Conservation (phyloP, 1,140 invertebrate genomes). For the Cryptotermes secundus region DNA sequence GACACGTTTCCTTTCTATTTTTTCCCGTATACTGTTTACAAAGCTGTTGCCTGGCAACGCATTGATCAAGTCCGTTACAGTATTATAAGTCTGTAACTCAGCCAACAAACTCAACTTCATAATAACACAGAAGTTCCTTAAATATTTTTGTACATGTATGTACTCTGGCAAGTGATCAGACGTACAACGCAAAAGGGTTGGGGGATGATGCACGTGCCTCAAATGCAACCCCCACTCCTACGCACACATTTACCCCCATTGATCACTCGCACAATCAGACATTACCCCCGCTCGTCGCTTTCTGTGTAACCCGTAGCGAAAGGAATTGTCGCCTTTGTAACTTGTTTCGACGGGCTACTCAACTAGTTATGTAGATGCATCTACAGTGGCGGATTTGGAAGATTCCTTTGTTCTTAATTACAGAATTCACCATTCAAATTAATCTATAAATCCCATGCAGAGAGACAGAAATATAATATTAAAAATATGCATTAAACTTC, state of each 20-base stretch:
- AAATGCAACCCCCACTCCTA: background rate
- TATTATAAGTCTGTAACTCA: too few species aligned
- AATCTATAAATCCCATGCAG: too few species aligned
- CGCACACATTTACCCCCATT: constrained; percentile 11
- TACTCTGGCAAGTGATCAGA: background rate
- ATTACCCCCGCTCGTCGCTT: background rate
- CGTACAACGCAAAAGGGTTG: background rate
- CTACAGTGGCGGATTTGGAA: background rate
- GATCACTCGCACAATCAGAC: background rate
- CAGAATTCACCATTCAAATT: too few species aligned
- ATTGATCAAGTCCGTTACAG: too few species aligned
- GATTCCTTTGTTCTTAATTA: background rate
- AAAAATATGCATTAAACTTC: too few species aligned
- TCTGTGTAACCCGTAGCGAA: background rate
- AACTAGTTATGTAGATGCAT: background rate
- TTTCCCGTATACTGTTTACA: too few species aligned
- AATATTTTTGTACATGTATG: background rate
- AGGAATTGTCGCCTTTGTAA: background rate
- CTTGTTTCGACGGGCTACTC: background rate
- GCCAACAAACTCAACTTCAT: too few species aligned
- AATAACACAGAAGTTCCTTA: too few species aligned
- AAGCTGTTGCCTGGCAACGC: too few species aligned
- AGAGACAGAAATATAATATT: too few species aligned
- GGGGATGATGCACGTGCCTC: background rate
- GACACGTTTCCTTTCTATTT: too few species aligned